These are phyloP conservation scores for Fulica atra DNA, from an alignment of 2,113 vertebrate genomes.

Conservation along the genomic window DNA sequence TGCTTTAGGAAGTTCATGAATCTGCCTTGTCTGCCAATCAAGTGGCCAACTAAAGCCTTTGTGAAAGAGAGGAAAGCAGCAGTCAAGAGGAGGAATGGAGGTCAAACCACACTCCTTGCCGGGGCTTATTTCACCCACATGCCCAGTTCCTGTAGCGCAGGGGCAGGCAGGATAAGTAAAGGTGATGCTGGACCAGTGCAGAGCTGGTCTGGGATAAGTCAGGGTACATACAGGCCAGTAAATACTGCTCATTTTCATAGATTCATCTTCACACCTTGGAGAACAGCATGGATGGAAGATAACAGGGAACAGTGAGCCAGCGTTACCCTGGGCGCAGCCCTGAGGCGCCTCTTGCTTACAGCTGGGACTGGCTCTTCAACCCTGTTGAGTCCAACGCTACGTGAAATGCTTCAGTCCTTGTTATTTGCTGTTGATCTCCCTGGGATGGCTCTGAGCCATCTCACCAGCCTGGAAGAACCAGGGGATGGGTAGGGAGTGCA, in stretches of 20 bases:
- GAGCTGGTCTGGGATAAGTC: not conserved
- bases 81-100: not conserved
- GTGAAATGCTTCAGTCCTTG: too few relatives aligned
- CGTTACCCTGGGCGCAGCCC: too few relatives aligned
- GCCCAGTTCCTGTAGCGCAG: not conserved
- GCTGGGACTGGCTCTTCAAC: too few relatives aligned
- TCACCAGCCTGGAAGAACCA: too few relatives aligned
- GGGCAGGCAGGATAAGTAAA: not conserved
- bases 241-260: not conserved
- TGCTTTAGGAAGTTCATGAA: slow-evolving; percentile 95
- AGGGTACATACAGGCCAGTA: not conserved
- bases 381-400: too few relatives aligned
- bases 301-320: too few relatives aligned
- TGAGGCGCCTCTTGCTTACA: too few relatives aligned
- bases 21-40: slow-evolving; percentile 94
- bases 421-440: too few relatives aligned
- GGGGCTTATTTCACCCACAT: not conserved
- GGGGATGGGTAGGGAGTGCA: too few relatives aligned
- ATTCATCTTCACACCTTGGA: not conserved
- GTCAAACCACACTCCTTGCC: not conserved
- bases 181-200: not conserved
- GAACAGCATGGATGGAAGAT: too few relatives aligned
- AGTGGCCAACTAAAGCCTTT: slow-evolving; percentile 91
- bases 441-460: too few relatives aligned
- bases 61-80: not conserved